Evolutionary conservation across 2,113 vertebrate genomes (phyloP).

Genomic region (Pseudorasbora parva): DNA sequence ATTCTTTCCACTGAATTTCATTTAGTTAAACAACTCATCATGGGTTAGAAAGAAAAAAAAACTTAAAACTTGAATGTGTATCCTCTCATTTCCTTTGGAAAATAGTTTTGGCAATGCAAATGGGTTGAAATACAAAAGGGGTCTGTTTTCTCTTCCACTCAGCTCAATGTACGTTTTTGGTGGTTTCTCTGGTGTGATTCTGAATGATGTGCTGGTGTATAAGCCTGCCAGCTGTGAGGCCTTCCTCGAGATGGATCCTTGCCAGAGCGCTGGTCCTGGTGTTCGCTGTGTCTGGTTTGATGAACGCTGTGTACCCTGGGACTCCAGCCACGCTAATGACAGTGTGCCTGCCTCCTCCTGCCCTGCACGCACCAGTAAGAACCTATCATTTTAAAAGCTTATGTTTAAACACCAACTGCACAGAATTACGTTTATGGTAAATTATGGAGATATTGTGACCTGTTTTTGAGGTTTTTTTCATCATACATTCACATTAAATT

Average conservation of each 20-base stretch:
- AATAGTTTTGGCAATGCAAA: conserved; percentile 5
- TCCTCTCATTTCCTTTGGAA: conserved; percentile 18
- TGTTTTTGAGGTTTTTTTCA: background rate
- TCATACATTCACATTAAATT: background rate
- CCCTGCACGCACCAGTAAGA: conserved; percentile 62
- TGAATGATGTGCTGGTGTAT: conserved; percentile 94
- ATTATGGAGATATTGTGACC: background rate
- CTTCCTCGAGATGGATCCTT: conserved; percentile 83
- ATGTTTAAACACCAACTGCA: background rate
- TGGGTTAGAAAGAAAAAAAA: background rate
- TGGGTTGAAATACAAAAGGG: background rate
- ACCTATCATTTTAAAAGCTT: background rate
- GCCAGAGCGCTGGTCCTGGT: conserved; percentile 86
- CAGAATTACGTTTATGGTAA: background rate
- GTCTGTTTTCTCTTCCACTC: conserved; percentile 43
- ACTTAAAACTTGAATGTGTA: background rate
- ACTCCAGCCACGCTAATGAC: conserved; percentile 76
- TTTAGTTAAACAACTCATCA: background rate
- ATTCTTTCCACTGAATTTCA: background rate
- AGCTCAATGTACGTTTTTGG: conserved; percentile 98
- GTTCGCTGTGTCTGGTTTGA: conserved; percentile 91
- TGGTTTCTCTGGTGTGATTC: conserved; percentile 91
- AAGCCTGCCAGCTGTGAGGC: conserved; percentile 93
- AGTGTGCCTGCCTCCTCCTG: conserved; percentile 82
- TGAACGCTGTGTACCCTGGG: conserved; percentile 87